Evolutionary conservation across 1,140 invertebrate species (phyloP), one percentile per base, ranked within the genome.

Genomic region (Drosophila sulfurigaster): DNA sequence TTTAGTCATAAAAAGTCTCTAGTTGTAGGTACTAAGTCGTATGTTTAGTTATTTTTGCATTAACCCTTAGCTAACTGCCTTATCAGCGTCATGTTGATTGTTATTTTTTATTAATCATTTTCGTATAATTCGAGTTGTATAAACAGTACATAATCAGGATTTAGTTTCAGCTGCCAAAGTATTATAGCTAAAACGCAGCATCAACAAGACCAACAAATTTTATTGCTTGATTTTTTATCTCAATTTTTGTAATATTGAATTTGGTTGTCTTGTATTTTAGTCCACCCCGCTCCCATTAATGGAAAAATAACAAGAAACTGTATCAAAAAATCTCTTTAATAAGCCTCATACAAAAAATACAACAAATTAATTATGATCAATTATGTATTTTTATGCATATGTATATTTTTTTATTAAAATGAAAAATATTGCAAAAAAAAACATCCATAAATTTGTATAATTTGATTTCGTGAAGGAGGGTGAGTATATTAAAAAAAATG

Each of bases 391-490:
- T 51, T 68, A 79, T 75, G 62, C 63, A 86, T 85, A 62, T 79
- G 63, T 87, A 46, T 87, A 79, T 88, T 80, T 87, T 87, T 87
- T 59, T 88, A 87, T 87, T 87, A 88, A 87, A 25, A 87, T 62
- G 54, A 80, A 82, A 78, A 75, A 68, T 62, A 82, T 49, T 79
- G 49, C 38, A 74, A 75, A 79, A 15, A 15, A 56, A 10, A 35
- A 16, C 38, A 32, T 57, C 28, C 15, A 35, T 10, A 38, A 38
- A 32, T 32, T 8, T 8, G 30, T 45, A 10, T 3, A 69, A 20
- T 25, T 66, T 32, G 5, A 35, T 35, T 57, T 57, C 7, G 35
- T n/a, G 11, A 43, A 20, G 8, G 25, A 43, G 4, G 8, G 48
- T 16, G 30, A 38, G 32, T 35, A 63, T 28, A 7, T 25, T 25